Evolutionary conservation across 2,113 vertebrate species (phyloP).

Genomic region (Brachypteracias leptosomus): DNA sequence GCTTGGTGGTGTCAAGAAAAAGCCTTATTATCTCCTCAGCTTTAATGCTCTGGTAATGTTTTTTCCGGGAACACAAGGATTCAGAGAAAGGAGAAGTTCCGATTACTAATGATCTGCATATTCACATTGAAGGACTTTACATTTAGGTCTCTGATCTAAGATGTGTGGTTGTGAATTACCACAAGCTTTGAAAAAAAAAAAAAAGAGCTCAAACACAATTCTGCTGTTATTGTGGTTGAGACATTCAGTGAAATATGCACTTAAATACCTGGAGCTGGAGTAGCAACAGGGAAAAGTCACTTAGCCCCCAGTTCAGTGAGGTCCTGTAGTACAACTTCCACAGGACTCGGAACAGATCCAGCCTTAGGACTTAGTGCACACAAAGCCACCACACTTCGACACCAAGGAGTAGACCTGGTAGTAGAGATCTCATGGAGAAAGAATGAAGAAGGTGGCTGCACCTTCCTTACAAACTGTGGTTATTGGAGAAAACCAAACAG

Average conservation of each 20-base stretch:
- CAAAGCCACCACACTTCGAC: background rate
- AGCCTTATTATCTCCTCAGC: constrained; percentile 19
- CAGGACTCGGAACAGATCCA: background rate
- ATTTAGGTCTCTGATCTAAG: background rate
- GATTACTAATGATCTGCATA: constrained; percentile 21
- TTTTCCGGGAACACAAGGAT: background rate
- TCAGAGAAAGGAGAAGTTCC: constrained; percentile 8
- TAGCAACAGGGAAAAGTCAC: background rate
- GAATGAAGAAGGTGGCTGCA: background rate
- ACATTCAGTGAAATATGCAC: background rate
- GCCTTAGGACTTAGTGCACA: background rate
- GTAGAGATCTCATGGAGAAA: background rate
- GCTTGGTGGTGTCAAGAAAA: constrained; percentile 8
- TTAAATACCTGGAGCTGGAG: background rate
- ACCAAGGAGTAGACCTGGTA: background rate
- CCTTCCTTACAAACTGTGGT: background rate
- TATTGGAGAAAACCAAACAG: background rate
- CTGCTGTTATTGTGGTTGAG: constrained; percentile 9
- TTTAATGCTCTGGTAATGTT: constrained; percentile 41
- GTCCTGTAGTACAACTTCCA: background rate
- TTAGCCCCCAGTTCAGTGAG: background rate
- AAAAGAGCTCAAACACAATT: background rate
- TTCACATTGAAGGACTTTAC: background rate
- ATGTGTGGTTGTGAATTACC: constrained; percentile 22
- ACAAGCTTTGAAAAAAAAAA: background rate